A percentile compares a stretch with the other conserved stretches of the same genome.
These are phyloP conservation scores for Percopsis transmontana DNA, from an alignment of 2,113 vertebrate genomes.

Conservation along the genomic window DNA sequence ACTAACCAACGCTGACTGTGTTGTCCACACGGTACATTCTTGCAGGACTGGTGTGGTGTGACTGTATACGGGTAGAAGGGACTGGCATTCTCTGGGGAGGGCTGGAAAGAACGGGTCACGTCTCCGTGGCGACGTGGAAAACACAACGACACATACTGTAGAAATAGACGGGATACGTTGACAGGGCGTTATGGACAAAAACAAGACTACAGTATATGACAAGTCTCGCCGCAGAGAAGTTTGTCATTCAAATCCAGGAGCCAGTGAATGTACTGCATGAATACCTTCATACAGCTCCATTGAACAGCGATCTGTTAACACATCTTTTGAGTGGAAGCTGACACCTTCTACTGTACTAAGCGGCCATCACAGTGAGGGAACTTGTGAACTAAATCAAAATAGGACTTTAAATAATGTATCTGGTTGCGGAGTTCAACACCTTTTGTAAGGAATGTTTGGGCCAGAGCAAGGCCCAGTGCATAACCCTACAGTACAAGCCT, in stretches of 20 bases:
- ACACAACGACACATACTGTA: constrained; percentile 17
- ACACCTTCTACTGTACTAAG: too few relatives aligned
- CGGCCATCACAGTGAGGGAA: too few relatives aligned
- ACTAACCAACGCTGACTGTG: constrained; percentile 24
- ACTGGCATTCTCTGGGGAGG: constrained; percentile 51
- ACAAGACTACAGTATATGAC: too few relatives aligned
- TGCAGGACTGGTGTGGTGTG: constrained; percentile 51
- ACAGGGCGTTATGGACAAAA: too few relatives aligned
- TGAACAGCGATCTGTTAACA: too few relatives aligned
- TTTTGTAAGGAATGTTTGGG: constrained; percentile 9
- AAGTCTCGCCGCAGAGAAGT: constrained; percentile 10
- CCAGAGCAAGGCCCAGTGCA: too few relatives aligned
- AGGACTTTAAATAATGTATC: constrained; percentile 1
- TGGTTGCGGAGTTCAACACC: constrained; percentile 19
- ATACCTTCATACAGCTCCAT: neutral
- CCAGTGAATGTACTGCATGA: neutral
- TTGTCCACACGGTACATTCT: constrained; percentile 43
- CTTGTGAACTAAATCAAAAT: too few relatives aligned
- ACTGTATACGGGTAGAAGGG: constrained; percentile 53
- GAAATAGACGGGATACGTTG: too few relatives aligned
- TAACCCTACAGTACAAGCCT: constrained; percentile 28
- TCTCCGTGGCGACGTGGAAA: constrained; percentile 62
- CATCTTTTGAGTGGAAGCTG: too few relatives aligned
- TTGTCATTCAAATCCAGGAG: constrained; percentile 11
- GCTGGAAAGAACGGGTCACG: constrained; percentile 71